A percentile compares a stretch with the other conserved stretches of the same genome.
Conservation (phyloP, 2,888 invertebrate species). For the Achlya flavicornis region DNA sequence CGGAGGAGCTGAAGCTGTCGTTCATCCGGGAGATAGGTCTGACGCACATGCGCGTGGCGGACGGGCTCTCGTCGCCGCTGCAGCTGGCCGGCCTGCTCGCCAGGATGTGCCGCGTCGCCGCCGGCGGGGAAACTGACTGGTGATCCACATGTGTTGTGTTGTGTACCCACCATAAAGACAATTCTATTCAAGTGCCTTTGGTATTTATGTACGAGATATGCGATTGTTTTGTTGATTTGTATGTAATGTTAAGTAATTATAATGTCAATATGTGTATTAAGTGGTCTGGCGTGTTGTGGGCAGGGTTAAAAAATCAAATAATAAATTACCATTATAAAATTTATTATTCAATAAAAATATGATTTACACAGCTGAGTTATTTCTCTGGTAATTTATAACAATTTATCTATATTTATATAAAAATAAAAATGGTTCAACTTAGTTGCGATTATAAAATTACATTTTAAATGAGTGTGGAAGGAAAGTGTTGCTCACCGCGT, state of each 20-base stretch:
- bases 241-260: not conserved
- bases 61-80: slow-evolving; percentile 93
- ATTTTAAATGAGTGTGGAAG: slow-evolving; percentile 15
- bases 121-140: slow-evolving; percentile 33
- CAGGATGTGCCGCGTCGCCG: slow-evolving; percentile 86
- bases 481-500: slow-evolving; percentile 46
- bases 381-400: slow-evolving; percentile 17
- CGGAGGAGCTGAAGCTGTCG: slow-evolving; percentile 92
- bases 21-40: slow-evolving; percentile 96
- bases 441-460: slow-evolving; percentile 23
- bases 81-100: slow-evolving; percentile 96
- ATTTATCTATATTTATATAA: slow-evolving; percentile 26
- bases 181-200: not conserved
- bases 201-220: not conserved
- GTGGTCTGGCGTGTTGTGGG: too few species aligned
- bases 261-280: not conserved
- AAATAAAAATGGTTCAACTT: slow-evolving; percentile 31
- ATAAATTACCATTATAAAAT: slow-evolving; percentile 16
- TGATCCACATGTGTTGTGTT: slow-evolving; percentile 18
- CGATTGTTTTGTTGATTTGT: not conserved
- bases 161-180: not conserved
- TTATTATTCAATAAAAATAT: slow-evolving; percentile 16
- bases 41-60: slow-evolving; percentile 95
- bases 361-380: not conserved
- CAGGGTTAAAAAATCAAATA: slow-evolving; percentile 13